Base-by-base conservation (phyloP, 1,140 invertebrate genomes). In the Zaprionus tsacasi region DNA sequence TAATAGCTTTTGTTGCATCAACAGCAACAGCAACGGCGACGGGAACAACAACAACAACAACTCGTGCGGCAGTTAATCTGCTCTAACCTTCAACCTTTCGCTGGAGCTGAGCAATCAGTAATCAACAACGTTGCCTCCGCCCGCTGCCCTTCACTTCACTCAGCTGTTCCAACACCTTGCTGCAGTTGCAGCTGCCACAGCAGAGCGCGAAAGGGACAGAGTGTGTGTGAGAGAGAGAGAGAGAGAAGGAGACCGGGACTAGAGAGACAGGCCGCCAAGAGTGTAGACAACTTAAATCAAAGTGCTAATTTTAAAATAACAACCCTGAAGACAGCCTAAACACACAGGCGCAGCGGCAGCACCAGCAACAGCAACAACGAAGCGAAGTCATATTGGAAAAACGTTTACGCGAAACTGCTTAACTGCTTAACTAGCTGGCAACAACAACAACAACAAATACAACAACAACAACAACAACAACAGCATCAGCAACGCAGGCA, bases 301-400 rank as follows among this genome's bases (percentile, higher is more conserved):
- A 88, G 85, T 88, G 85, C 85, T 88, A 89, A 88, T 88, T 88
- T 88, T 89, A 88, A 88, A 88, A 87, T 87, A 87, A 87, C 83
- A 87, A 83, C 83, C 83, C 85, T 87, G 82, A 70, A 87, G 82
- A 87, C 82, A 87, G 82, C 82, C 83, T 87, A 87, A 87, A 87
- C 83, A 87, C 80, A 88, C 85, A 87, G 82, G 69, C 82, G 66
- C 69, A 68, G 35, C 55, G 65, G 25, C 70, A 72, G 33, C 63
- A 43, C n/a, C 70, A 48, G 10, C 60, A 58, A 11, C 36, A 55
- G 64, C 68, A 21, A 36, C 59, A 64, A 55, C 61, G n/a, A 15
- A 45, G 50, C 70, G 35, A 63, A 70, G 77, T 87, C 83, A 87
- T 87, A 87, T 87, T 88, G 82, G 82, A 87, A 87, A 87, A 87